Conservation (phyloP, 2,113 vertebrate genomes). For the Ammodytes dubius region DNA sequence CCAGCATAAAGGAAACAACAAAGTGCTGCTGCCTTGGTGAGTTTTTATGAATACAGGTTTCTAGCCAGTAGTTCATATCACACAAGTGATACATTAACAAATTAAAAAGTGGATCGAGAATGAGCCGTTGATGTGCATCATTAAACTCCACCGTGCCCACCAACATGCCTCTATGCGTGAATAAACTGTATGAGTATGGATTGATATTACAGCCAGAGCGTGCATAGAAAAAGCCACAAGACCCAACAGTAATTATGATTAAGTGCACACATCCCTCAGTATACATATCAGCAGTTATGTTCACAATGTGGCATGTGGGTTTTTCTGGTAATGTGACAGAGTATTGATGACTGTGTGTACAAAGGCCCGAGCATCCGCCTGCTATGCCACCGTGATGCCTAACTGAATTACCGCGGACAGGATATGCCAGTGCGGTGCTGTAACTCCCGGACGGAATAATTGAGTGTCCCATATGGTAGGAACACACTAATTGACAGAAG, state of each 20-base stretch:
- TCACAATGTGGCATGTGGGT: neutral
- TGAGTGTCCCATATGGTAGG: conserved; percentile 53
- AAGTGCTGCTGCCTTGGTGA: neutral
- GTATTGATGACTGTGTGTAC: neutral
- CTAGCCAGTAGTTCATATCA: neutral
- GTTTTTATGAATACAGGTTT: neutral
- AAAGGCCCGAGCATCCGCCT: conserved; percentile 1
- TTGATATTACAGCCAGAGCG: neutral
- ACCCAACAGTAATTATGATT: conserved; percentile 1
- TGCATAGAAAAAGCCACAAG: neutral
- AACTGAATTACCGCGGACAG: conserved; percentile 35
- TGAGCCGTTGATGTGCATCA: conserved; percentile 14
- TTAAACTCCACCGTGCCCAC: neutral
- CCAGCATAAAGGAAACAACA: neutral
- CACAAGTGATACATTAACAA: conserved; percentile 3
- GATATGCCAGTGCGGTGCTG: conserved; percentile 53
- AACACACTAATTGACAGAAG: conserved; percentile 62
- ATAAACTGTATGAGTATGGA: conserved; percentile 1
- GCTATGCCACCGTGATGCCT: conserved; percentile 3
- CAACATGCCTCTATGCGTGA: neutral
- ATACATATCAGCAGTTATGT: neutral
- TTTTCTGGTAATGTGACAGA: conserved; percentile 19
- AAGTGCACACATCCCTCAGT: neutral
- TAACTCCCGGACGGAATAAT: conserved; percentile 62
- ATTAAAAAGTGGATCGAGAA: neutral